Evolutionary conservation across 92 coral and sea anemone species (phyloP).

Genomic region (Heliopora coerulea): DNA sequence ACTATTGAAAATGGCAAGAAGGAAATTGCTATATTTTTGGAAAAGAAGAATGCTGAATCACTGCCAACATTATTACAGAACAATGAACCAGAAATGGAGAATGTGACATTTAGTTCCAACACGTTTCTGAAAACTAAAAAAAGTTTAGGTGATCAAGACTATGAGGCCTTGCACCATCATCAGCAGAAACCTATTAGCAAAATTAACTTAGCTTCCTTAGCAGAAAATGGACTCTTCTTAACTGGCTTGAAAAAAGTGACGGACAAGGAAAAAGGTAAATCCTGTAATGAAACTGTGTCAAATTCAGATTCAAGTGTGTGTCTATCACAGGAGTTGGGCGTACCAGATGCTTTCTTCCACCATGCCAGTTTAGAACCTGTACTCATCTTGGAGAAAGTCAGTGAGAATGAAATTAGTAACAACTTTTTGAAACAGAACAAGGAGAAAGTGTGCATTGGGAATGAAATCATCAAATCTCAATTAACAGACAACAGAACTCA

Average conservation of each 20-base stretch:
- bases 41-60: not conserved
- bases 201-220: too few relatives aligned
- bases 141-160: too few relatives aligned
- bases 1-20: not conserved
- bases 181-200: too few relatives aligned
- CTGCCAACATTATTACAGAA: too few relatives aligned
- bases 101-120: too few relatives aligned
- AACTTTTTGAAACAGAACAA: not conserved
- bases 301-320: not conserved
- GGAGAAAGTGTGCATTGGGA: too few relatives aligned
- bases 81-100: too few relatives aligned
- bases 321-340: not conserved
- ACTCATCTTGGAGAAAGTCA: not conserved
- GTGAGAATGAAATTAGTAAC: not conserved
- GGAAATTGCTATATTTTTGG: slow-evolving; percentile 2
- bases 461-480: not conserved
- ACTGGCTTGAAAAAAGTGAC: not conserved
- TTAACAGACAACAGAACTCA: not conserved
- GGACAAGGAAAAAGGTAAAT: not conserved
- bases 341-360: not conserved
- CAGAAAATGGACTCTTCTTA: not conserved
- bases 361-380: too few relatives aligned
- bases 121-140: too few relatives aligned
- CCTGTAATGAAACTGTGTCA: not conserved
- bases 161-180: too few relatives aligned